These are phyloP conservation scores for Coelopa frigida DNA, from an alignment of 1,140 invertebrate genomes.

Conservation along the genomic window DNA sequence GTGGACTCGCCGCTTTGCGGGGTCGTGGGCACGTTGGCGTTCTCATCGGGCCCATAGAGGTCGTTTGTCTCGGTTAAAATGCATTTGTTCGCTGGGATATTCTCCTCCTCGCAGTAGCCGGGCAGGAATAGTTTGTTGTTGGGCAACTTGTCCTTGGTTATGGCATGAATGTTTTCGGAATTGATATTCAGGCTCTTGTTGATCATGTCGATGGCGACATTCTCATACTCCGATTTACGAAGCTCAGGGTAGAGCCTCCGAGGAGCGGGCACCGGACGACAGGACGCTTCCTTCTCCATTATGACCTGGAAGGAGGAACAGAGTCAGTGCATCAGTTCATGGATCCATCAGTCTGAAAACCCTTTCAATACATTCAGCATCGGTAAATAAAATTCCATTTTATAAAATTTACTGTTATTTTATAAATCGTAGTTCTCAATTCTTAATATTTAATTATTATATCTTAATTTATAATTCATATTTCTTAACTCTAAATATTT, in stretches of 20 bases:
- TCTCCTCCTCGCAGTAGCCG: slow-evolving; percentile 16
- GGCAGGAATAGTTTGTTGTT: slow-evolving; percentile 16
- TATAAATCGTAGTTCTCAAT: no score
- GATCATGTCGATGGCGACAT: slow-evolving; percentile 26
- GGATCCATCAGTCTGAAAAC: no score
- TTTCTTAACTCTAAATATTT: no score
- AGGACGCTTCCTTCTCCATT: slow-evolving; percentile 13
- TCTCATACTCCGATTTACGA: slow-evolving; percentile 33
- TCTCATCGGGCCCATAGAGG: slow-evolving; percentile 31
- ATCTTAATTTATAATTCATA: no score
- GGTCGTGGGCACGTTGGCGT: slow-evolving; percentile 26
- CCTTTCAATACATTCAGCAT: no score
- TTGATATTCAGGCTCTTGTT: slow-evolving; percentile 32
- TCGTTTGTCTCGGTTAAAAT: slow-evolving; percentile 21
- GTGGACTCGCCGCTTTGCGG: slow-evolving; percentile 18
- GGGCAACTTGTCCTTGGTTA: slow-evolving; percentile 14
- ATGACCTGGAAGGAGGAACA: slow-evolving; percentile 8
- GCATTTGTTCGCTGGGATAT: slow-evolving; percentile 23
- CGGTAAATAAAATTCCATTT: no score
- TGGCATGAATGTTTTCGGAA: slow-evolving; percentile 29
- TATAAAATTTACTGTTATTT: no score
- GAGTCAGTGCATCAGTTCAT: no score
- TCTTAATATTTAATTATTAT: no score
- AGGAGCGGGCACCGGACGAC: slow-evolving; percentile 36
- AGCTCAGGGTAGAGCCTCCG: slow-evolving; percentile 34